Evolutionary conservation across 2,113 vertebrate species (phyloP).

Genomic region (Tachysurus vachellii): DNA sequence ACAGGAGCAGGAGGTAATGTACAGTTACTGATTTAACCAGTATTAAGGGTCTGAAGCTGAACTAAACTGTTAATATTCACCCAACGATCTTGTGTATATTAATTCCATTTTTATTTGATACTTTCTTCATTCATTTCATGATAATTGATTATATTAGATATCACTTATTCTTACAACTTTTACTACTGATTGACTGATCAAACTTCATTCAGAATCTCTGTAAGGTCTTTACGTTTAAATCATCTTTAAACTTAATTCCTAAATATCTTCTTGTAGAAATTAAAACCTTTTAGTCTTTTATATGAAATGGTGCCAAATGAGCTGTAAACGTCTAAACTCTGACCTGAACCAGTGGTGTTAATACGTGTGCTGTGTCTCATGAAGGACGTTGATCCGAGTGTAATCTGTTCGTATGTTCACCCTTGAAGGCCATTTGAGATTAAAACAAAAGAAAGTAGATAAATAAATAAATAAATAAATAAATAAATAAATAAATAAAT

Average conservation of each 20-base stretch:
- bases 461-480: not conserved
- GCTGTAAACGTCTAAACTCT: not conserved
- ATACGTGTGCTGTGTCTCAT: not conserved
- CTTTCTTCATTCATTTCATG: too few relatives aligned
- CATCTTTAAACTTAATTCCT: not conserved
- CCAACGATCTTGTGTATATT: not conserved
- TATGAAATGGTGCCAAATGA: not conserved
- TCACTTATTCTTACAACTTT: not conserved
- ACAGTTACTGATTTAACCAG: not conserved
- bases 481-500: constrained; percentile 25
- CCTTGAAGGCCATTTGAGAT: not conserved
- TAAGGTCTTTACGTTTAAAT: not conserved
- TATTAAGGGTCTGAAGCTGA: not conserved
- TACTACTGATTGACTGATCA: not conserved
- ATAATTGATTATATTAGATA: too few relatives aligned
- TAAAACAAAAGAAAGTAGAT: not conserved
- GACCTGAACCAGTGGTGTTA: not conserved
- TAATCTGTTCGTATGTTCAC: not conserved
- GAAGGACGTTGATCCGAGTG: not conserved
- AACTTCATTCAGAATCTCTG: not conserved
- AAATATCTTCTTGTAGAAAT: not conserved
- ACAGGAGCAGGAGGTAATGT: not conserved
- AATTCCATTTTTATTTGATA: not conserved
- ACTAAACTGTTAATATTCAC: not conserved
- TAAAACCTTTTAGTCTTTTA: not conserved